Evolutionary conservation across 2,888 invertebrate species (phyloP), one percentile per base, ranked within the genome.

Genomic region (Timandra comae): DNA sequence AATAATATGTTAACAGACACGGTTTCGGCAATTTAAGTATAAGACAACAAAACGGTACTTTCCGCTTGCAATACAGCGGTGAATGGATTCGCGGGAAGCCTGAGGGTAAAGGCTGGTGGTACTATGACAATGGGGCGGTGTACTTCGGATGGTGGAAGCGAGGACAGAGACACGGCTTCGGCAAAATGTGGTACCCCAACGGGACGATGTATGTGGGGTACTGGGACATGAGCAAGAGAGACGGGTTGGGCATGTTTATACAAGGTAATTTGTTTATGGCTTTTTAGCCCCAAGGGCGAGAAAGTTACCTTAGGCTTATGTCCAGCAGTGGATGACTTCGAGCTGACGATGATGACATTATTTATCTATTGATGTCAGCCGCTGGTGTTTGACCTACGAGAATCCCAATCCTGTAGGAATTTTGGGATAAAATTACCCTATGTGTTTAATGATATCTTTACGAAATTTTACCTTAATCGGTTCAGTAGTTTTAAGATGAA

Each of bases 181-280:
- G 91, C 1, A 85, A 87, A 50, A 87, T 89, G 81, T 91, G 89
- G 89, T 89, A 88, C 46, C 50, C 61, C 0, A 70, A 89, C 49
- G 87, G 88, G 0, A 84, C 87, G 0, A 87, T 86, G 50, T 91
- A 91, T 41, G 88, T 88, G 29, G 91, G 91, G 0, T 82, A 86
- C 39, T 91, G 90, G 90, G 63, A 63, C 6, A 72, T 73, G 43
- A 70, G 78, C 49, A 46, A 69, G 36, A 77, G 56, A 34, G 66
- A 87, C 27, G 89, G 89, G 2, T 49, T 86, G 33, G 90, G 90
- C 6, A 79, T 88, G 67, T 72, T 87, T 37, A 64, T 88, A 2
- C 71, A 84, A 66, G 67, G 89, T 89, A 44, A 56, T 2, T 24
- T n/a, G n/a, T n/a, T n/a, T n/a, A n/a, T 3, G 7, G 8, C 6